Evolutionary conservation across 23 tunicate species (phyloP), one percentile per base, ranked within the genome.

Genomic region (Phallusia fumigata): DNA sequence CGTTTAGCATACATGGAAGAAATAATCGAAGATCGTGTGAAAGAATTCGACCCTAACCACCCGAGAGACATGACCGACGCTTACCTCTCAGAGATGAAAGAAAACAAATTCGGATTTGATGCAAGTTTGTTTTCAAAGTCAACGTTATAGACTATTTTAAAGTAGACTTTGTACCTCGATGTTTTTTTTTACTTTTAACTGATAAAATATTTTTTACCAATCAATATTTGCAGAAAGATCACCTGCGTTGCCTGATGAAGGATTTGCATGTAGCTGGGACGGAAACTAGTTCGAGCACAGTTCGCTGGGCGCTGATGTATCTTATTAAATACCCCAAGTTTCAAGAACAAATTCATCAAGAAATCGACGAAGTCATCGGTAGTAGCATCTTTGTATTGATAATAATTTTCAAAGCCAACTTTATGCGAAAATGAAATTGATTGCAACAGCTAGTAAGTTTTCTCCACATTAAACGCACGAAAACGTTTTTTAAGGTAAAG

Each of bases 251-350:
- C 44, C 53, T 52, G 30, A 73, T 80, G 83, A 80, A 80, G 26
- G 83, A 80, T 53, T 33, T 80, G 36, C 53, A 50, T 80, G 83
- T 73, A 8, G 83, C 83, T 1, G 83, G 83, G 11, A 80, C 83
- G 2, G 83, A 80, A 80, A 80, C 83, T 0, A 52, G 64, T 21
- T 50, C 74, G 8, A 80, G 83, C 83, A 80, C 83, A 31, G 53
- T 80, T 35, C 74, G 83, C 8, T 80, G 83, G 83, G 31, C 51
- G 31, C 12, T 80, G 26, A 24, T 80, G 33, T 80, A 80, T 33
- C 51, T 80, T 3, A 52, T 80, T 28, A 58, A 30, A 30, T 19
- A 53, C 50, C 83, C 83, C 1, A 73, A 80, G 52, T n/a, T 52
- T 5, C 83, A 80, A 32, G 40, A 80, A 2, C 28, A 52, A 80